Percentiles rank a stretch among this genome's conserved stretches.
phyloP scores from a whole-genome alignment of 2,113 vertebrate genomes.

The Chlorocebus sabaeus region DNA sequence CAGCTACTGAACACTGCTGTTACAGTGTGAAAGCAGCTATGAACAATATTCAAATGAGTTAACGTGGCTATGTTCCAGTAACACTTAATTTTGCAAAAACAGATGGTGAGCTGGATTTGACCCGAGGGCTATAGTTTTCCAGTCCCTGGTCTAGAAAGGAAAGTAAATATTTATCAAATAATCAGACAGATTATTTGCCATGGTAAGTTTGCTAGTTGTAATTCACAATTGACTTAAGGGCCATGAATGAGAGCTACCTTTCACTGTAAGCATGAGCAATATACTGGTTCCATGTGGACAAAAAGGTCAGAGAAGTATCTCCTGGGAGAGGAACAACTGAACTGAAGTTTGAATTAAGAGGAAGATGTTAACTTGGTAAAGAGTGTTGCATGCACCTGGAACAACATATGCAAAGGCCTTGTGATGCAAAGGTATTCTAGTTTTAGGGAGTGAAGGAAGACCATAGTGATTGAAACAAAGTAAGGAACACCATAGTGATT shows the following conservation, averaged over 20 bases:
- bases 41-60: not conserved
- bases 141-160: not conserved
- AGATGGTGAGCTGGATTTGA: not conserved
- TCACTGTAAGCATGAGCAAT: not conserved
- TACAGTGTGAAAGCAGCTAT: not conserved
- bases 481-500: not conserved
- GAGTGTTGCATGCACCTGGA: not conserved
- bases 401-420: not conserved
- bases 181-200: not conserved
- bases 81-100: not conserved
- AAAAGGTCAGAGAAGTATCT: not conserved
- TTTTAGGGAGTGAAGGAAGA: not conserved
- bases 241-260: not conserved
- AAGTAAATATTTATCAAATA: not conserved
- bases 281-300: not conserved
- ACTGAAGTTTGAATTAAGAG: not conserved
- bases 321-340: not conserved
- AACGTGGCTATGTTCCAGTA: not conserved
- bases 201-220: not conserved
- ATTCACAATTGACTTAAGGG: not conserved
- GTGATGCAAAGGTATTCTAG: not conserved
- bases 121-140: not conserved
- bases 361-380: not conserved
- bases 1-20: not conserved
- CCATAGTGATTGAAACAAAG: fast-evolving